These are phyloP conservation scores for Palythoa caribaeorum DNA, from an alignment of 92 coral and sea anemone species.

Conservation along the genomic window DNA sequence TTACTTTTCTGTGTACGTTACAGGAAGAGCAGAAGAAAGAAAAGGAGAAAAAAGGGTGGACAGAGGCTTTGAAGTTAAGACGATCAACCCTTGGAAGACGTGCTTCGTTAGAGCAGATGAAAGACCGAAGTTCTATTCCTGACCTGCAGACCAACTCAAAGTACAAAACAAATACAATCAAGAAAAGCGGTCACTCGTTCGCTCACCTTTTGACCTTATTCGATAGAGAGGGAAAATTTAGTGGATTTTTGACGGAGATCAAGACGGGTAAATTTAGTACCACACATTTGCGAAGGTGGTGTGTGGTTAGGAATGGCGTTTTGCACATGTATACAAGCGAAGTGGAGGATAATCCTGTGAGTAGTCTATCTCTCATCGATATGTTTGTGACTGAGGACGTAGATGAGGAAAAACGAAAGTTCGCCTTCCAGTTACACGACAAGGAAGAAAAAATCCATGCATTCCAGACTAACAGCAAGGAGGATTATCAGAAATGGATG, in stretches of 20 bases:
- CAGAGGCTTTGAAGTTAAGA: constrained; percentile 73
- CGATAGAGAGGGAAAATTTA: constrained; percentile 91
- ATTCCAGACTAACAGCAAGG: constrained; percentile 73
- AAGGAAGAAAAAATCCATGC: constrained; percentile 72
- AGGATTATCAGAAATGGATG: constrained; percentile 83
- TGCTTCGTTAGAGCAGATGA: constrained; percentile 53
- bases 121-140: constrained; percentile 48
- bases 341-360: constrained; percentile 67
- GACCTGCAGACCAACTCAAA: constrained; percentile 58
- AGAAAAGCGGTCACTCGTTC: constrained; percentile 76
- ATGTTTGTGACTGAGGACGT: constrained; percentile 81
- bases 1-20: neutral
- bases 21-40: constrained; percentile 58
- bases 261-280: constrained; percentile 79
- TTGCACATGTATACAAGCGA: constrained; percentile 81
- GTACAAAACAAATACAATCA: constrained; percentile 60
- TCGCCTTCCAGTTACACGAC: constrained; percentile 69
- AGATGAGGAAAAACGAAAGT: constrained; percentile 76
- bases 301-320: constrained; percentile 90
- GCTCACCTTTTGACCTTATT: constrained; percentile 72
- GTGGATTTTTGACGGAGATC: constrained; percentile 92
- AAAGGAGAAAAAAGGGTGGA: constrained; percentile 82
- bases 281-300: constrained; percentile 94
- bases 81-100: constrained; percentile 67
- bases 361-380: constrained; percentile 73